A percentile compares a stretch with the other conserved stretches of the same genome.
Conservation (phyloP, 2,113 vertebrate genomes). For the Erythrocebus patas region DNA sequence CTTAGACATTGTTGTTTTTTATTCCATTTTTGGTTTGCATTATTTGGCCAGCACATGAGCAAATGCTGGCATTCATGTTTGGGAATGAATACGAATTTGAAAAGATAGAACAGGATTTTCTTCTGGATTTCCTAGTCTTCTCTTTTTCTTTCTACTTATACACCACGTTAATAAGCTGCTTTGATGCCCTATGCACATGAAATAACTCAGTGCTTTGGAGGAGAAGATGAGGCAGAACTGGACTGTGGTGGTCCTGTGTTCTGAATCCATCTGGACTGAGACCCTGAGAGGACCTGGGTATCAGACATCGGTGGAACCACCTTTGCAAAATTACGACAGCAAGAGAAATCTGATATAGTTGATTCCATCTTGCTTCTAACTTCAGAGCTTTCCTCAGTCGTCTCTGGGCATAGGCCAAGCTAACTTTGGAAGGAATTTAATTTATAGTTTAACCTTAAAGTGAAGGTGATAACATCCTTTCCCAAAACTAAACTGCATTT, state of each 20-base stretch:
- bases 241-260: background rate
- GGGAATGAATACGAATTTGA: background rate
- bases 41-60: background rate
- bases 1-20: background rate
- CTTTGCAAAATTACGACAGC: no score
- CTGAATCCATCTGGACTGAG: no score
- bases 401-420: no score
- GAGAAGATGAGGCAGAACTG: no score
- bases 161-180: background rate
- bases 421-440: no score
- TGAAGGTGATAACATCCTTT: no score
- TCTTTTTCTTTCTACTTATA: background rate
- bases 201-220: background rate
- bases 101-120: background rate
- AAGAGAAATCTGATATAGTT: no score
- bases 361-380: no score
- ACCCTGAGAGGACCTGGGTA: background rate
- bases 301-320: no score
- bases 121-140: background rate
- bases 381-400: no score
- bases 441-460: no score
- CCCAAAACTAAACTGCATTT: no score
- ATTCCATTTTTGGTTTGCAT: background rate
- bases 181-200: accelerated
- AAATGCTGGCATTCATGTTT: background rate